Evolutionary conservation across 2,113 vertebrate species (phyloP), one percentile per base, ranked within the genome.

Genomic region (Pleuronectes platessa): DNA sequence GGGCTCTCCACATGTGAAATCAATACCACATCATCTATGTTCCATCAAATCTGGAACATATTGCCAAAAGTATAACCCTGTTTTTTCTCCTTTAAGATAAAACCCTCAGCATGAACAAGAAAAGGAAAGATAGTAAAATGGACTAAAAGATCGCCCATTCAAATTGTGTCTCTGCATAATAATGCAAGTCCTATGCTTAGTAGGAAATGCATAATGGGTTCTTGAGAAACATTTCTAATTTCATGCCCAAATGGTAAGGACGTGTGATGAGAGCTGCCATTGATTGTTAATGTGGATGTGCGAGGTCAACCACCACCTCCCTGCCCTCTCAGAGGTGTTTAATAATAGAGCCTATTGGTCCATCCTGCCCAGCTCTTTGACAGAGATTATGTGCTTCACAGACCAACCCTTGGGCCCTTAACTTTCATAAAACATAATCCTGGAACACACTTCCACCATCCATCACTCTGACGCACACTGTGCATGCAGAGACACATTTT

Each of bases 341-440:
- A 91, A 94, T 94, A 93, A 93, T 91, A 86, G 89, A 93, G 83
- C 74, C 79, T 86, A 42, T 42, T 61, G 83, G 86, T 86, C 90
- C 92, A 93, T 93, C 90, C 90, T 91, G 88, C 81, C 79, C 69
- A 74, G 84, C 87, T 79, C 72, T 86, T 87, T 75, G 71, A 82
- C 86, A 76, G 66, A 90, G 89, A 91, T 90, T 93, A 92, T 92
- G 88, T 89, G 86, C 90, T 90, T 90, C 88, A 24, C 89, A 92
- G 92, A 90, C 81, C 86, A 71, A 84, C 92, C 92, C 92, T 58
- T 76, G 90, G 87, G 92, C 66, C 91, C 82, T 83, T 91, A 89
- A 93, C 80, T 79, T 92, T 86, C 86, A 90, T 93, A 90, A 90
- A 93, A 92, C 90, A 90, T 90, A 92, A 91, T 91, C 88, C 82